These are phyloP conservation scores for Ammospiza maritima DNA, from an alignment of 2,797 vertebrate genomes.

Conservation along the genomic window DNA sequence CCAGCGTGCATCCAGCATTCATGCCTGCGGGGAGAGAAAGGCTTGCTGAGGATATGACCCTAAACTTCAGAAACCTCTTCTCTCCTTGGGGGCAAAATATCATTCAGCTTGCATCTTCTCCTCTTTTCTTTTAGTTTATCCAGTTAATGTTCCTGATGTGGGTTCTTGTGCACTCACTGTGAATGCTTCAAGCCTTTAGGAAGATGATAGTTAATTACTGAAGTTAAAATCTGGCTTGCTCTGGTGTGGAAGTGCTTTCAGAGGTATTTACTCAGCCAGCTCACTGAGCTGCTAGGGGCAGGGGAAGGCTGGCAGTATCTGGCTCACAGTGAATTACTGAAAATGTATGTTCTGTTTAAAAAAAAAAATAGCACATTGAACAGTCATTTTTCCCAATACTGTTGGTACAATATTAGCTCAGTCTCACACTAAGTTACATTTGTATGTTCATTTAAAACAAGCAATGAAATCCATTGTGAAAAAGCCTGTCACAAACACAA, in stretches of 20 bases:
- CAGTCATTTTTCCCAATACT: background rate
- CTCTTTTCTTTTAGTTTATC: slow-evolving; percentile 23
- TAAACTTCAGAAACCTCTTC: slow-evolving; percentile 28
- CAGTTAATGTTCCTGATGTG: slow-evolving; percentile 27
- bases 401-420: background rate
- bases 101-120: slow-evolving; percentile 25
- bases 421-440: background rate
- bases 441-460: background rate
- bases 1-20: background rate
- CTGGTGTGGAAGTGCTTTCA: background rate
- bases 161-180: background rate
- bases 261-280: background rate
- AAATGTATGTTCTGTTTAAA: background rate
- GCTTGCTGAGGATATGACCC: slow-evolving; percentile 30
- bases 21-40: background rate
- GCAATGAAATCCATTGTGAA: background rate
- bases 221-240: slow-evolving; percentile 34
- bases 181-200: slow-evolving; percentile 38
- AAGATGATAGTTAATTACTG: slow-evolving; percentile 46
- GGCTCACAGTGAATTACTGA: background rate
- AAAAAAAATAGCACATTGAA: background rate
- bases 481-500: slow-evolving; percentile 9
- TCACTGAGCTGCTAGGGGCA: background rate
- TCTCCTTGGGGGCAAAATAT: slow-evolving; percentile 43
- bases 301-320: background rate